Base-by-base conservation (phyloP, 2,888 invertebrate genomes). In the Pristionchus japonicus region DNA sequence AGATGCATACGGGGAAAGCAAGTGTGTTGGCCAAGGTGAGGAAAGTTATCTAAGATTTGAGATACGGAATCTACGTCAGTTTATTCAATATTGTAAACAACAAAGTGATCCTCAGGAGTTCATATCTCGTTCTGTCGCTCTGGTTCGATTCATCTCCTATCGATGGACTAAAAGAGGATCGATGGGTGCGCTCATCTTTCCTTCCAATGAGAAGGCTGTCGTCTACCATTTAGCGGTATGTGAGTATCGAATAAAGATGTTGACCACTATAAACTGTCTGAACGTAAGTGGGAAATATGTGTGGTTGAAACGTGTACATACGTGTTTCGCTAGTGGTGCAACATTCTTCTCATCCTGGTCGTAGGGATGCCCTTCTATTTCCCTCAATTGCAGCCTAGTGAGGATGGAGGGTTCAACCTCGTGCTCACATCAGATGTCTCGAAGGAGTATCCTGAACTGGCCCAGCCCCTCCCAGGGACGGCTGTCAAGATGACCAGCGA, bases 1-100 rank as follows among this genome's bases (percentile, higher is more conserved):
- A 84, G 84, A 84, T 84, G 84, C 52, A 84, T 40, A 57, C 84
- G 31, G 84, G 84, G 4, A 84, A 61, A 57, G n/a, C 84, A 7
- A 27, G 57, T 57, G n/a, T 84, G 17, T 27, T 84, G n/a, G 23
- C 61, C 6, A 84, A 52, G 84, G 84, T 84, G 27, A 40, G 61
- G 1, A 23, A 40, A n/a, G n/a, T n/a, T n/a, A n/a, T n/a, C n/a
- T 40, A 77, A 49, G 49, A 49, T 49, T 11, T 11, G 64, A 64
- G 27, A 64, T 64, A 17, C 20, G 13, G 57, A 6, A 64, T 27
- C 64, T 64, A 7, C 64, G 20, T 64, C 17, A 13, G 64, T 27
- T 27, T 23, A 64, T 7, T 27, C 20, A n/a, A 7, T 3, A 64
- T 7, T 64, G 11, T 2, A 27, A 13, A 20, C 15, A n/a, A 2